Evolutionary conservation across 2,888 invertebrate genomes (phyloP).

Genomic region (Scaptomyza flava): DNA sequence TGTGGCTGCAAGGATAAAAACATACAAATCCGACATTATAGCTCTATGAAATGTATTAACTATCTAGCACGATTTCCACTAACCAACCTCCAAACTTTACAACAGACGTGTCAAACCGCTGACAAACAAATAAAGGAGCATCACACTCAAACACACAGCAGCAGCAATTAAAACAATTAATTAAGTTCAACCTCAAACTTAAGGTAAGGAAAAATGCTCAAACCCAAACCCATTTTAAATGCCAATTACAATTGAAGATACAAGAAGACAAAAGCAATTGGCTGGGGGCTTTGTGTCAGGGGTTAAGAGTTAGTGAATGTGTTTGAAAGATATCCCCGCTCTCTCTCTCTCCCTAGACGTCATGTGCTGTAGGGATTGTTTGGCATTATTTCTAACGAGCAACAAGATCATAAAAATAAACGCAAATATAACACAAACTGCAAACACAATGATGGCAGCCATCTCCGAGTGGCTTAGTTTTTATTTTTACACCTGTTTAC

Average conservation of each 20-base stretch:
- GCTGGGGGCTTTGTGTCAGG: neutral
- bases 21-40: too few relatives aligned
- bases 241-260: slow-evolving; percentile 61
- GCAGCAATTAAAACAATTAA: slow-evolving; percentile 66
- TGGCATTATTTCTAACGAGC: slow-evolving; percentile 76
- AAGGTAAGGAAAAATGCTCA: neutral
- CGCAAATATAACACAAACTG: slow-evolving; percentile 74
- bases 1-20: too few relatives aligned
- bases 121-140: slow-evolving; percentile 17
- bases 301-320: neutral
- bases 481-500: slow-evolving; percentile 77
- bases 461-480: slow-evolving; percentile 71
- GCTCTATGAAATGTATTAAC: too few relatives aligned
- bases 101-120: slow-evolving; percentile 42
- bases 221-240: slow-evolving; percentile 47
- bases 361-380: slow-evolving; percentile 48
- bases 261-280: slow-evolving; percentile 15
- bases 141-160: neutral
- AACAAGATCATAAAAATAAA: slow-evolving; percentile 79
- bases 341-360: slow-evolving; percentile 11
- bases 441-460: slow-evolving; percentile 61
- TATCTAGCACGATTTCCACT: slow-evolving; percentile 9
- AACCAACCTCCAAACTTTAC: slow-evolving; percentile 18
- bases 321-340: neutral
- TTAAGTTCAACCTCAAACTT: slow-evolving; percentile 46